Evolutionary conservation across 2,113 vertebrate genomes (phyloP).

Genomic region (Chloroceryle aenea): DNA sequence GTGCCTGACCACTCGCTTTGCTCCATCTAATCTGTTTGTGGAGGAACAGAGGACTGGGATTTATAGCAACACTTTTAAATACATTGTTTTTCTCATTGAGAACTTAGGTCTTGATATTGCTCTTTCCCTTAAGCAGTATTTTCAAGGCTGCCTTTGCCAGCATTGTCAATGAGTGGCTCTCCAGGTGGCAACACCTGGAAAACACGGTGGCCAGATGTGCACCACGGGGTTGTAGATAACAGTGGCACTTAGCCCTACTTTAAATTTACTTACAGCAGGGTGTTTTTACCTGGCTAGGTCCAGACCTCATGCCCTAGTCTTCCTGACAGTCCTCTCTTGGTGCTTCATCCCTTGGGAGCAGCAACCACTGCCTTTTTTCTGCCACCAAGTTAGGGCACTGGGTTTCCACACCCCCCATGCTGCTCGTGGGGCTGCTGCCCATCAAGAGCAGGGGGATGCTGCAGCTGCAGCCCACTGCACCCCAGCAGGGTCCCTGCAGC

Average conservation of each 20-base stretch:
- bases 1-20: neutral
- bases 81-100: neutral
- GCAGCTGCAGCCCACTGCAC: neutral
- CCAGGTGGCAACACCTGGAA: neutral
- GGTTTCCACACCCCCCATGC: fast-evolving
- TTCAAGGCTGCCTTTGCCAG: neutral
- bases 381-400: fast-evolving
- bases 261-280: neutral
- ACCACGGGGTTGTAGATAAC: neutral
- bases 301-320: neutral
- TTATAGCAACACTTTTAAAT: neutral
- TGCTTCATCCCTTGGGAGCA: neutral
- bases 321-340: neutral
- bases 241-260: neutral
- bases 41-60: neutral
- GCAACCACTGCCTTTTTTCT: neutral
- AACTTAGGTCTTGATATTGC: neutral
- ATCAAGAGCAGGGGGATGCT: fast-evolving
- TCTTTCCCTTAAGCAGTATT: neutral
- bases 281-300: neutral
- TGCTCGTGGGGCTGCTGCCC: neutral
- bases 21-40: neutral
- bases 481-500: fast-evolving
- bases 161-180: neutral
- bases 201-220: fast-evolving